Evolutionary conservation across 2,797 vertebrate species (phyloP).

Genomic region (Hoplostethus atlanticus): DNA sequence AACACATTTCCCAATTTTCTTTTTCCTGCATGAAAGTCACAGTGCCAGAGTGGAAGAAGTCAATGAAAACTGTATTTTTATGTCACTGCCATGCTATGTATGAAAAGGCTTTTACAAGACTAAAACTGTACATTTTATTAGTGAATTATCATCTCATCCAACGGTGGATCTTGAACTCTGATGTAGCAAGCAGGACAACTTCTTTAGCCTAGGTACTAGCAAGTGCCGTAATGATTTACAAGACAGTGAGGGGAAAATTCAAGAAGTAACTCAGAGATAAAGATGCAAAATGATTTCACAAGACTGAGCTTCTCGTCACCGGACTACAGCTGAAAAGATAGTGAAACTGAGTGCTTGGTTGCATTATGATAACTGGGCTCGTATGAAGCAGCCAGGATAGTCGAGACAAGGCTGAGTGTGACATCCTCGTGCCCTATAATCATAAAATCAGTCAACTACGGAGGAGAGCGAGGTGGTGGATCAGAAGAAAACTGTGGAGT

Average conservation of each 20-base stretch:
- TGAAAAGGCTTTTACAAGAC: background rate
- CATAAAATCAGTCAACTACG: background rate
- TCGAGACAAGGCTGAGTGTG: background rate
- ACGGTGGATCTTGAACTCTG: constrained; percentile 18
- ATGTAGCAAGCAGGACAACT: background rate
- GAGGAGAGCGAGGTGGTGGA: background rate
- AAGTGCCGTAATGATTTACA: constrained; percentile 21
- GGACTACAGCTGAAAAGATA: background rate
- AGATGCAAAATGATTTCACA: background rate
- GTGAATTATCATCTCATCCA: constrained; percentile 6
- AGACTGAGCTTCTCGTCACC: background rate
- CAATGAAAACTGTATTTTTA: background rate
- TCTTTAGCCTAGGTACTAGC: background rate
- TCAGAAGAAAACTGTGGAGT: background rate
- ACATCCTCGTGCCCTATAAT: background rate
- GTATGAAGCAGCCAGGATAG: background rate
- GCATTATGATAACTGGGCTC: background rate
- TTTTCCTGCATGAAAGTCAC: too few species aligned
- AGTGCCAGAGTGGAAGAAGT: too few species aligned
- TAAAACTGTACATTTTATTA: background rate
- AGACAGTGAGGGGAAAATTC: background rate
- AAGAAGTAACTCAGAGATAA: background rate
- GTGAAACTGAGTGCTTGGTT: background rate
- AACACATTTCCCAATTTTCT: too few species aligned
- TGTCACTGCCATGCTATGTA: background rate